Evolutionary conservation across 37 sponge, comb jelly and placozoan species (phyloP).

Genomic region (Diacarnus erythraeanus): DNA sequence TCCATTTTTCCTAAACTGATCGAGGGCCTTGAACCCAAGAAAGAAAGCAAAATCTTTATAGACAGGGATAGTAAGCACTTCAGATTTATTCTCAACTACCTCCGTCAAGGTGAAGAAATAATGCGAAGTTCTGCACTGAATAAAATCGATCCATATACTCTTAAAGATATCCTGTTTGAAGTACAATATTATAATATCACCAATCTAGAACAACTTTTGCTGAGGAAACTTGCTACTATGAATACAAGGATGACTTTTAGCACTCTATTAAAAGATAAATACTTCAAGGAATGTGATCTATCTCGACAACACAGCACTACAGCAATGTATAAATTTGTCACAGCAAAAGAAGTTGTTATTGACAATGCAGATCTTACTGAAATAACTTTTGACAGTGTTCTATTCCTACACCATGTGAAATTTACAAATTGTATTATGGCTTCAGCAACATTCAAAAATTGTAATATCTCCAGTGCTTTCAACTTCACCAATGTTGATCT

Average conservation of each 20-base stretch:
- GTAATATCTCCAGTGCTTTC: constrained; percentile 11
- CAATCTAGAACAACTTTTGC: constrained; percentile 9
- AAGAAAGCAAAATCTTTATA: constrained; percentile 14
- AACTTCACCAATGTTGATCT: constrained; percentile 34
- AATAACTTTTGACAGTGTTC: constrained; percentile 12
- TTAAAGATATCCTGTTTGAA: constrained; percentile 37
- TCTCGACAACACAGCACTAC: background rate
- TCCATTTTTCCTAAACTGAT: constrained; percentile 23
- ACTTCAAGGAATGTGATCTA: background rate
- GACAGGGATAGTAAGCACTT: constrained; percentile 55
- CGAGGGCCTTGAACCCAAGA: background rate
- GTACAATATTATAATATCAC: constrained; percentile 29
- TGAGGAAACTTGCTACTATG: background rate
- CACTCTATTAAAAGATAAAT: background rate
- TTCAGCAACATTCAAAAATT: constrained; percentile 31
- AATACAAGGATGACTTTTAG: background rate
- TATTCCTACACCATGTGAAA: constrained; percentile 13
- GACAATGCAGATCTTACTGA: constrained; percentile 7
- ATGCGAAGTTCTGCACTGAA: background rate
- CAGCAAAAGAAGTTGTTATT: background rate
- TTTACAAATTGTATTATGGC: constrained; percentile 34
- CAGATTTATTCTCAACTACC: constrained; percentile 42
- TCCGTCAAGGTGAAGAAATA: constrained; percentile 35
- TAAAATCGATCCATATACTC: background rate
- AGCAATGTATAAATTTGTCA: constrained; percentile 6